Base-by-base conservation (phyloP, 2,888 invertebrate species). In the Tortrix viridana region DNA sequence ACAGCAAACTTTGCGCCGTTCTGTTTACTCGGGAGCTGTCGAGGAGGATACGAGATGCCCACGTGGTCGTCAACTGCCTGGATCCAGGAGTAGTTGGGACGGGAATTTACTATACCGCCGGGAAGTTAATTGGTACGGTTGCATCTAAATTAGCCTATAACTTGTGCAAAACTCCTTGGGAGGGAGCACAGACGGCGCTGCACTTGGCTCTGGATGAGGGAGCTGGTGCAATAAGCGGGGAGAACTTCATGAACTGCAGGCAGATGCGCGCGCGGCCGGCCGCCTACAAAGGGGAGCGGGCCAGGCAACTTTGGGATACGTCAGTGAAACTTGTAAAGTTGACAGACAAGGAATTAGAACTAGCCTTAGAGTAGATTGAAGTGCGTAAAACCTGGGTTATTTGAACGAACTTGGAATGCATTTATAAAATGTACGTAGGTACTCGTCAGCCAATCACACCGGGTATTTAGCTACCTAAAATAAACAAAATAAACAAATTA, bases 61-160 rank as follows among this genome's bases (percentile, higher is more conserved):
- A 94, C 52, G 94, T 97, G 0, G 95, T 95, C 0, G 95, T 95
- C 0, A 97, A 97, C 77, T 95, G 95, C 69, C 92, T 97, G 19
- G 97, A 98, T 85, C 98, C 98, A 0, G 98, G 98, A 5, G 94
- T 96, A 79, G 96, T 97, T 37, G 95, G 96, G 69, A 96, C 96
- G 0, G 95, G 94, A 23, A 97, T 97, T 53, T 97, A 96, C 93
- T 92, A 74, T 5, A 77, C 70, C 2, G 32, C 70, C 0, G 81
- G 84, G 93, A 70, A 91, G 92, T 32, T 92, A 78, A 92, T 93
- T 60, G 87, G 82, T 1, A 65, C 66, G 19, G 94, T 96, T 0
- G 70, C 95, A 70, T 89, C 91, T 54, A 84, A 95, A 23, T 84
- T 96, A 26, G 91, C 94, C 3, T 94, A 94, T 69, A 92, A 93